Percentiles rank a stretch among this genome's conserved stretches.
These are phyloP conservation scores for Eupithecia insigniata DNA, from an alignment of 2,888 invertebrate genomes.

Conservation along the genomic window DNA sequence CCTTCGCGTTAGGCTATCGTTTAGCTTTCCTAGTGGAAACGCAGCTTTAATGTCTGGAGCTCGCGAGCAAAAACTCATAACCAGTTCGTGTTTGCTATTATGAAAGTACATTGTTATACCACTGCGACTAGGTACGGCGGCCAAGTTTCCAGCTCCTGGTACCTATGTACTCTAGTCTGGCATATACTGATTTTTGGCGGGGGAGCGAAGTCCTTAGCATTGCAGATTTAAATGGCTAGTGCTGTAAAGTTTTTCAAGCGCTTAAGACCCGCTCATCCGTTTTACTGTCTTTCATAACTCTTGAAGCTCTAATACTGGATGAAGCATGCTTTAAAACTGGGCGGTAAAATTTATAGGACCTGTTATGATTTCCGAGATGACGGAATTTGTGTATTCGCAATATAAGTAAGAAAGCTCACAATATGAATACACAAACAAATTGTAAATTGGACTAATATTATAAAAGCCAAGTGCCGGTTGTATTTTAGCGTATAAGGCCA, in stretches of 20 bases:
- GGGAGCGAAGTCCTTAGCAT: constrained; percentile 9
- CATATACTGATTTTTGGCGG: neutral
- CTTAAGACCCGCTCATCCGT: neutral
- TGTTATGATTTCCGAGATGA: neutral
- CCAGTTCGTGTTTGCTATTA: constrained; percentile 32
- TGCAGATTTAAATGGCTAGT: constrained; percentile 11
- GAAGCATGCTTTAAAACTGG: constrained; percentile 1
- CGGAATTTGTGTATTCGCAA: neutral
- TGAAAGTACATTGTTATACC: constrained; percentile 27
- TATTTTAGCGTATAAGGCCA: too few relatives aligned
- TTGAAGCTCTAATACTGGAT: neutral
- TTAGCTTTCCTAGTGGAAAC: neutral
- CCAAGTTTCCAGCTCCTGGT: constrained; percentile 26
- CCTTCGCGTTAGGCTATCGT: neutral
- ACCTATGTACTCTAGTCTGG: neutral
- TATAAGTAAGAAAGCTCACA: neutral
- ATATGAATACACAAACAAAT: neutral
- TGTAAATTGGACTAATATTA: neutral
- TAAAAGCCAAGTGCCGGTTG: too few relatives aligned
- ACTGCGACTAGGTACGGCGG: constrained; percentile 16
- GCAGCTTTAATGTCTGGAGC: constrained; percentile 6
- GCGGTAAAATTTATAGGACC: neutral
- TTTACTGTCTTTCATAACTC: constrained; percentile 1
- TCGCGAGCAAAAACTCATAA: constrained; percentile 24
- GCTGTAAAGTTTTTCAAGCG: constrained; percentile 2